phyloP scores from a whole-genome alignment of 2,797 vertebrate species.

The Peromyscus aztecus region DNA sequence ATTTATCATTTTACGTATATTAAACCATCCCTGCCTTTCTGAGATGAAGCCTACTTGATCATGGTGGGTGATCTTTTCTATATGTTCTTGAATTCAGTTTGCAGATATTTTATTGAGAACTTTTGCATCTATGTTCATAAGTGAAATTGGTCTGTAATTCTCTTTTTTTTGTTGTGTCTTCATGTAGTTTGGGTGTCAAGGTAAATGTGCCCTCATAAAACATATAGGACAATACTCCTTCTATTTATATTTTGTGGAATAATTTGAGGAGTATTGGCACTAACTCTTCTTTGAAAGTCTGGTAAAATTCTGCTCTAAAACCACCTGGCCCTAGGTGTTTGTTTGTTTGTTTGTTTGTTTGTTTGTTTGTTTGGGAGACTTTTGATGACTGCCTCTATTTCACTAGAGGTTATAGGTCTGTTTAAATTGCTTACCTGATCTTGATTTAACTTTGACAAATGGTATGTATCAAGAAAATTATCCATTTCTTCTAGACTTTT shows the following conservation, averaged over 20 bases:
- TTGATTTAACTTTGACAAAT: too few species aligned
- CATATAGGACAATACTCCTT: neutral
- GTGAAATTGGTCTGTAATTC: neutral
- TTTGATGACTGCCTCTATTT: too few species aligned
- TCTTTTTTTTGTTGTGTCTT: neutral
- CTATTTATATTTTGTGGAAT: too few species aligned
- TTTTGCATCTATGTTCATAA: neutral
- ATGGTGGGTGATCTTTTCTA: neutral
- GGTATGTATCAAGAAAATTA: neutral
- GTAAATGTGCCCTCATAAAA: neutral
- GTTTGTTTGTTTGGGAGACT: too few species aligned
- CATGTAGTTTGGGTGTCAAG: neutral
- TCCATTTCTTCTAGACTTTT: neutral
- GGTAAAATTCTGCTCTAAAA: too few species aligned
- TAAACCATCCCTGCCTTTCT: neutral
- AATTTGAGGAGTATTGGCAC: too few species aligned
- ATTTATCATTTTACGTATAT: neutral
- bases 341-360: too few species aligned
- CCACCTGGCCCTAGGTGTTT: too few species aligned
- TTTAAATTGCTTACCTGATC: too few species aligned
- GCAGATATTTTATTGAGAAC: neutral
- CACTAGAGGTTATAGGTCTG: too few species aligned
- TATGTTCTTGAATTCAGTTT: neutral
- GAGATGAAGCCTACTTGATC: neutral
- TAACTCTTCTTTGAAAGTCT: too few species aligned